A percentile compares a stretch with the other conserved stretches of the same genome.
These are phyloP conservation scores for Zophobas atratus DNA, from an alignment of 1,140 invertebrate genomes.

Conservation along the genomic window DNA sequence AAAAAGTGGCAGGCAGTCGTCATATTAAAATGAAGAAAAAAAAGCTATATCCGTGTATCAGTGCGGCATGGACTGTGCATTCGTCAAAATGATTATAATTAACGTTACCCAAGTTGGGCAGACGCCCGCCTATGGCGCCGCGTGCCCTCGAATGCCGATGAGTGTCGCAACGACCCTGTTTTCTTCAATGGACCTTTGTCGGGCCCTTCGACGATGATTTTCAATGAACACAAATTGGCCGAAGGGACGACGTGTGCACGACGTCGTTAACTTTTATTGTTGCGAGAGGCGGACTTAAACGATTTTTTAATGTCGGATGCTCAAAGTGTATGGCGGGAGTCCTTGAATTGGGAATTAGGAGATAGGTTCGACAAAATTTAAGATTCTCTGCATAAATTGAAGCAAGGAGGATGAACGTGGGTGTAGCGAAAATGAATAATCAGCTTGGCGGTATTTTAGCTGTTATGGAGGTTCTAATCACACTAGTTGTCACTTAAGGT, in stretches of 20 bases:
- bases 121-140: constrained; percentile 60
- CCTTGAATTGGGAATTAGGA: no score
- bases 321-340: no score
- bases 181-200: constrained; percentile 57
- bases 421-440: no score
- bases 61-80: constrained; percentile 30
- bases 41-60: constrained; percentile 34
- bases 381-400: no score
- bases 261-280: constrained; percentile 21
- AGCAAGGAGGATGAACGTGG: no score
- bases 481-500: no score
- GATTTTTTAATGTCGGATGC: constrained; percentile 5
- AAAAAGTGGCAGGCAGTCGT: constrained; percentile 32
- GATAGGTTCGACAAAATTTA: no score
- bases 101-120: constrained; percentile 53
- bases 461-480: no score
- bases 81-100: constrained; percentile 59
- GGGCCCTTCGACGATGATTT: constrained; percentile 51
- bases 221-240: constrained; percentile 61
- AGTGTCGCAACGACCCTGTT: constrained; percentile 31
- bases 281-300: constrained; percentile 10
- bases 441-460: no score
- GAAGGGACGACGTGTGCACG: constrained; percentile 48
- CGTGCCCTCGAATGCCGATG: constrained; percentile 50
- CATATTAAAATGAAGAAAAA: constrained; percentile 36